These are phyloP conservation scores for Aquatica leii DNA, from an alignment of 2,888 invertebrate species.

Conservation along the genomic window DNA sequence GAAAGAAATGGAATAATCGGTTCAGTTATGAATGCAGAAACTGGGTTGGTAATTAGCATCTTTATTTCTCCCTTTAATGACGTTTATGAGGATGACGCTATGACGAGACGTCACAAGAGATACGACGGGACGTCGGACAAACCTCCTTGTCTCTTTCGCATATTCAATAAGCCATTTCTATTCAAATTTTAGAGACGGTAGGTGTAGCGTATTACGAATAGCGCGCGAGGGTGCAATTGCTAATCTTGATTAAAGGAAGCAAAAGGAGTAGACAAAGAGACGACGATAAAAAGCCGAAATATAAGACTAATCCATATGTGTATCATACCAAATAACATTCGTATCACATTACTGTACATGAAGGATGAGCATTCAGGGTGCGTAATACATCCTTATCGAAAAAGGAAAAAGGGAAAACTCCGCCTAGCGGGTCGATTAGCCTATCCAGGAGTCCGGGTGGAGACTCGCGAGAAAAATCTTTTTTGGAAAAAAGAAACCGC, in stretches of 20 bases:
- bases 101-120: conserved; percentile 32
- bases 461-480: conserved; percentile 63
- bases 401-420: conserved; percentile 48
- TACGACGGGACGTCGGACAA: conserved; percentile 44
- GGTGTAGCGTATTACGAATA: conserved; percentile 22
- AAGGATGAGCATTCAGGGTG: conserved; percentile 47
- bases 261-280: conserved; percentile 12
- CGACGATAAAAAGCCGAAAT: conserved; percentile 10
- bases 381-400: conserved; percentile 49
- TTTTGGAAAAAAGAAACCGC: conserved; percentile 60
- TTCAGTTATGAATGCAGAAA: conserved; percentile 29
- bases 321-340: conserved; percentile 25
- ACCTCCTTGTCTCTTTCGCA: conserved; percentile 45
- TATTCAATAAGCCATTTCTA: conserved; percentile 55
- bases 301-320: conserved; percentile 13
- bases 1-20: conserved; percentile 14
- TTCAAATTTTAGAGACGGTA: conserved; percentile 46
- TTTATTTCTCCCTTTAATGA: conserved; percentile 34
- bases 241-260: conserved; percentile 10
- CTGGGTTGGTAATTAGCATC: conserved; percentile 32
- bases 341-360: conserved; percentile 30
- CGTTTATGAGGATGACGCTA: conserved; percentile 36
- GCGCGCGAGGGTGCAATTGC: conserved; percentile 13
- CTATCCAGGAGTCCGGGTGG: conserved; percentile 61
- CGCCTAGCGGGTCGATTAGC: conserved; percentile 61